These are phyloP conservation scores for Timema cristinae DNA, from an alignment of 2,888 invertebrate genomes.

Conservation along the genomic window DNA sequence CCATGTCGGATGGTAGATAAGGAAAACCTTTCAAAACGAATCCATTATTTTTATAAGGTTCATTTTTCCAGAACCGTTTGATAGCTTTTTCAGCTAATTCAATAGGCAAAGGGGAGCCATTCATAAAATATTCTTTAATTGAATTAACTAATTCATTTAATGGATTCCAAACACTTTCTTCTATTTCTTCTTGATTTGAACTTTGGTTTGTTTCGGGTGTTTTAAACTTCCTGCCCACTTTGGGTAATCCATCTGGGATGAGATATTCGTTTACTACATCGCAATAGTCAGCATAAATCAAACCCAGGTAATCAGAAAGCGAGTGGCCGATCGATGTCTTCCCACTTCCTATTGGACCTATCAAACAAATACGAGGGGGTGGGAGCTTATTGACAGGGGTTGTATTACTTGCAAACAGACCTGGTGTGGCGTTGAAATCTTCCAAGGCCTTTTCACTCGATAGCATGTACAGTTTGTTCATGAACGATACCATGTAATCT, in stretches of 20 bases:
- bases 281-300: too few species aligned
- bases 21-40: constrained; percentile 12
- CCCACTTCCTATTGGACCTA: constrained; percentile 1
- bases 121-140: not conserved
- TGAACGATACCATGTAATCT: not conserved
- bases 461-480: not conserved
- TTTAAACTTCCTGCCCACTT: too few species aligned
- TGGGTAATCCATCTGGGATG: too few species aligned
- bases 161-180: not conserved
- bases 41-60: not conserved
- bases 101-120: not conserved
- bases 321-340: not conserved
- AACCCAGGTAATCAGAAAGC: too few species aligned
- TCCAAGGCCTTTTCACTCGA: not conserved
- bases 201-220: not conserved
- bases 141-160: not conserved
- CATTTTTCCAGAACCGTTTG: not conserved
- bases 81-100: not conserved
- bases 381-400: not conserved
- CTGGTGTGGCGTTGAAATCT: not conserved
- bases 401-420: not conserved
- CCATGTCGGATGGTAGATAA: not conserved
- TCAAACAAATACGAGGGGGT: constrained; percentile 5
- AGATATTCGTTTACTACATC: too few species aligned
- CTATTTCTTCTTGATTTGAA: not conserved